Conservation (phyloP, 2,113 vertebrate species). For the Peucedramus taeniatus region DNA sequence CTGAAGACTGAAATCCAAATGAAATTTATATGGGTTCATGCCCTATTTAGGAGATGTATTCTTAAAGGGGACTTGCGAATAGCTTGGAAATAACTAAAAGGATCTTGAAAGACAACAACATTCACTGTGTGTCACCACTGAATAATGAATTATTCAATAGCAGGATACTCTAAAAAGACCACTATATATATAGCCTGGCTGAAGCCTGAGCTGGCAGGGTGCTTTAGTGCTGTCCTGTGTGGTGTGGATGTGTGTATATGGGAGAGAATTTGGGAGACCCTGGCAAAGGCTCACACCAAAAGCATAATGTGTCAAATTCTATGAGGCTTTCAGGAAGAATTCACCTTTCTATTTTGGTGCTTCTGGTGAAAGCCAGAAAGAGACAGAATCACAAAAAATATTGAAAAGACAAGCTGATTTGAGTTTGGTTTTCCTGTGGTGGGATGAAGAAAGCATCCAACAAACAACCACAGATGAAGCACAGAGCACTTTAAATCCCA, state of each 20-base stretch:
- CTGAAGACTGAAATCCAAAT: background rate
- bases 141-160: background rate
- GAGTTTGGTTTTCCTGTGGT: background rate
- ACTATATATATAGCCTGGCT: background rate
- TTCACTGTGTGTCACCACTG: background rate
- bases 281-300: background rate
- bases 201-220: background rate
- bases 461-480: background rate
- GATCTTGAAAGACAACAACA: background rate
- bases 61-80: background rate
- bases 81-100: background rate
- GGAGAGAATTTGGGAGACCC: background rate
- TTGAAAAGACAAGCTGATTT: background rate
- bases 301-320: background rate
- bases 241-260: rapidly evolving
- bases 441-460: background rate
- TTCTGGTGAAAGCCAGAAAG: background rate
- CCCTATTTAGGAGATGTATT: background rate
- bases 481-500: background rate
- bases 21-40: background rate
- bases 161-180: background rate
- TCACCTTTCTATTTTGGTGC: background rate
- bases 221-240: background rate
- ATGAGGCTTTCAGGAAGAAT: background rate
- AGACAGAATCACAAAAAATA: background rate